These are phyloP conservation scores for Elysia chlorotica DNA, from an alignment of 1,140 invertebrate species.

Conservation along the genomic window DNA sequence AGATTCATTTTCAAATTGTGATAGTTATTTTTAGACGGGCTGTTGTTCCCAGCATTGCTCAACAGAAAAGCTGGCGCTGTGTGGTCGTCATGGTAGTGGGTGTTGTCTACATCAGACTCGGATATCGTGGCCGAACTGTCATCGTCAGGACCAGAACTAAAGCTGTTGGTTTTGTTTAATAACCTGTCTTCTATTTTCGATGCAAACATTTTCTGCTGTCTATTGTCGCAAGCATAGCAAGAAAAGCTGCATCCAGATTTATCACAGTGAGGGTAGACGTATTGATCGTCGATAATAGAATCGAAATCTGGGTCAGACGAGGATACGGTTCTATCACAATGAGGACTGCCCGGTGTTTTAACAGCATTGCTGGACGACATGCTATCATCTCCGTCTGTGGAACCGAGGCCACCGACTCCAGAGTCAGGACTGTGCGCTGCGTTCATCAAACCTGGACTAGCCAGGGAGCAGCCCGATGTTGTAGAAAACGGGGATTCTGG, in stretches of 20 bases:
- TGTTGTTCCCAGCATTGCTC: too few relatives aligned
- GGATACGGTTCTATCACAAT: neutral
- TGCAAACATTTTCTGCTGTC: too few relatives aligned
- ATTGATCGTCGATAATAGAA: neutral
- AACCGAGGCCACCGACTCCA: slow-evolving; percentile 6
- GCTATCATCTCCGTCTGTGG: slow-evolving; percentile 9
- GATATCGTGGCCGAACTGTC: neutral
- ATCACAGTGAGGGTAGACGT: neutral
- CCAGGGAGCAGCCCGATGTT: too few relatives aligned
- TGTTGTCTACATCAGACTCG: slow-evolving; percentile 12
- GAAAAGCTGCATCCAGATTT: neutral
- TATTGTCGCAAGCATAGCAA: too few relatives aligned
- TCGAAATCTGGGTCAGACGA: neutral
- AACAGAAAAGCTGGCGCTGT: too few relatives aligned
- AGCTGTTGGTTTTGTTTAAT: too few relatives aligned
- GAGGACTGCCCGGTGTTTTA: neutral
- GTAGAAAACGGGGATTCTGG: too few relatives aligned
- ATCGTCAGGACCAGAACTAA: too few relatives aligned
- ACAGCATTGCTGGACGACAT: neutral
- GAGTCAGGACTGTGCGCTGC: slow-evolving; percentile 21
- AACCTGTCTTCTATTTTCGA: too few relatives aligned
- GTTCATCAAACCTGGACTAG: neutral
- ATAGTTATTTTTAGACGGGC: too few relatives aligned
- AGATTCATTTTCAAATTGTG: too few relatives aligned
- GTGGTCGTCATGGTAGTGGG: neutral